Base-by-base conservation (phyloP, 2,797 vertebrate species). In the Apogon talboti region DNA sequence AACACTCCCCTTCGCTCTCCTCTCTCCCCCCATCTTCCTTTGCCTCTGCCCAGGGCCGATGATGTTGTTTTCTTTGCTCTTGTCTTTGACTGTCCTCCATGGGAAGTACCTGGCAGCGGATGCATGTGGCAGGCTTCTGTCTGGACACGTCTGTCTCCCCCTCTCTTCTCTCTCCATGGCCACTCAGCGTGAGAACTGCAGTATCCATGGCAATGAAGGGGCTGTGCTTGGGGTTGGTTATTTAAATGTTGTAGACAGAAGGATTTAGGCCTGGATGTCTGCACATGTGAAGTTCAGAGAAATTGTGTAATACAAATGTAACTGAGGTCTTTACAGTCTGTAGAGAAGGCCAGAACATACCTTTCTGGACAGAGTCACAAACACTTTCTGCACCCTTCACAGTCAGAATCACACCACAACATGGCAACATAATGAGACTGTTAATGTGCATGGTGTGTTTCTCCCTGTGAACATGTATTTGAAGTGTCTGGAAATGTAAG, bases 71-170 rank as follows among this genome's bases (percentile, higher is more conserved):
- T 89, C 79, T 82, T 89, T 85, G 85, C 83, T 67, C 78, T 86
- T 68, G 79, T 86, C 88, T 90, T 87, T 91, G 87, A 90, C 90
- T 81, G 85, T 86, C 88, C 86, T 91, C 78, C 79, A 84, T 84
- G 91, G 92, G 93, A 91, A 86, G 88, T 93, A 92, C 92, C 92
- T 89, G 91, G 91, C 90, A 92, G 84, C 80, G 54, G 89, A 90
- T 90, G 71, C 74, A 79, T 89, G 85, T 87, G 83, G 85, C 85
- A 88, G 90, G 89, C 64, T 78, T 90, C 66, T 92, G 91, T 65
- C 90, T 87, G 90, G 89, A 92, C 92, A 92, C 58, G 92, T 93
- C 84, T 71, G 56, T 50, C 80, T 59, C 84, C 76, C 86, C 75
- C 81, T 61, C 80, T 74, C 58, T 62, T 76, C 71, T 76, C 61